phyloP scores from a whole-genome alignment of 2,113 vertebrate genomes.

The Centropus bengalensis region DNA sequence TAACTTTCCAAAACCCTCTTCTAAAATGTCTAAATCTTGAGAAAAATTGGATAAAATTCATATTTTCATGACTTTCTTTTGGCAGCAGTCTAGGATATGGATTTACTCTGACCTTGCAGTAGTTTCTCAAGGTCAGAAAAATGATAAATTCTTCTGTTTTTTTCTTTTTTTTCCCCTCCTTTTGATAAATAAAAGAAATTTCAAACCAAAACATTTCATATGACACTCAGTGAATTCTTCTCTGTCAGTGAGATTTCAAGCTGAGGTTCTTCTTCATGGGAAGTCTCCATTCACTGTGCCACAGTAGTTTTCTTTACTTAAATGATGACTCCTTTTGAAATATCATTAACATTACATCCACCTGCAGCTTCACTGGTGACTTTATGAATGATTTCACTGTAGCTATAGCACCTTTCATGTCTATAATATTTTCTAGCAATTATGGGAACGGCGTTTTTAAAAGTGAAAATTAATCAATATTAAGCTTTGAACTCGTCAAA shows the following conservation, averaged over 20 bases:
- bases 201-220: background rate
- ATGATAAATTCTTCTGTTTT: rapidly evolving
- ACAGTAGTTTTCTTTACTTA: background rate
- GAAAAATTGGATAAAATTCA: background rate
- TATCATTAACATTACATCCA: background rate
- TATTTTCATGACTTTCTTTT: background rate
- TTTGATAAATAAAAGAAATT: background rate
- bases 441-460: background rate
- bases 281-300: background rate
- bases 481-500: background rate
- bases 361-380: background rate
- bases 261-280: background rate
- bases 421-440: background rate
- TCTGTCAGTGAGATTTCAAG: background rate
- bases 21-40: background rate
- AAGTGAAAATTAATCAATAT: background rate
- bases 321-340: background rate
- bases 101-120: background rate
- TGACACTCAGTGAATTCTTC: background rate
- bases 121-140: background rate
- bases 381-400: background rate
- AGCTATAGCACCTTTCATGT: background rate
- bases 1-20: background rate
- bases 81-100: background rate
- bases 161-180: background rate